Percentiles rank a stretch among this genome's conserved stretches.
phyloP scores from a whole-genome alignment of 2,888 invertebrate species.

The Eulithis prunata region DNA sequence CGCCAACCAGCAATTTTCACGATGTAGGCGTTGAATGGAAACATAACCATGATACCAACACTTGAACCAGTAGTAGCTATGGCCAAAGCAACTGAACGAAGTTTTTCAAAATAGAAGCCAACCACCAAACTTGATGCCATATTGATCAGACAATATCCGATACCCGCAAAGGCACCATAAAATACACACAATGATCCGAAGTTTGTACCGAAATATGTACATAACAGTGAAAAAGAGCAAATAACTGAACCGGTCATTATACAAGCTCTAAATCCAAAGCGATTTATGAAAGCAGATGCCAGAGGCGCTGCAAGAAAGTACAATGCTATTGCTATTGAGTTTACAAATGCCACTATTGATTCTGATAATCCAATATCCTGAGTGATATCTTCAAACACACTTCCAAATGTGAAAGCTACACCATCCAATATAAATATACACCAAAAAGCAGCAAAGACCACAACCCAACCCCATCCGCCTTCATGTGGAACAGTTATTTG shows the following conservation, averaged over 20 bases:
- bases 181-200: slow-evolving; percentile 59
- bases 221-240: slow-evolving; percentile 60
- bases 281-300: slow-evolving; percentile 72
- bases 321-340: slow-evolving; percentile 69
- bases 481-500: slow-evolving; percentile 72
- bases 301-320: slow-evolving; percentile 69
- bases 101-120: slow-evolving; percentile 76
- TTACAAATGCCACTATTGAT: slow-evolving; percentile 64
- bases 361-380: slow-evolving; percentile 57
- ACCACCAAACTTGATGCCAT: slow-evolving; percentile 68
- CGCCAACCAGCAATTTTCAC: slow-evolving; percentile 70
- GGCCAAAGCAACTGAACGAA: slow-evolving; percentile 67
- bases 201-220: slow-evolving; percentile 62
- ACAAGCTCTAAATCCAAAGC: slow-evolving; percentile 74
- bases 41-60: slow-evolving; percentile 68
- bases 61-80: slow-evolving; percentile 69
- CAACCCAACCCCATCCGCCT: slow-evolving; percentile 78
- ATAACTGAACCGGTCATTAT: slow-evolving; percentile 69
- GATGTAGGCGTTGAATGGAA: slow-evolving; percentile 63
- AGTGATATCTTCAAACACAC: slow-evolving; percentile 62
- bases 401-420: slow-evolving; percentile 69
- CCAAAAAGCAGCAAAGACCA: slow-evolving; percentile 62
- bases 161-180: slow-evolving; percentile 66
- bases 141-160: slow-evolving; percentile 69
- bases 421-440: slow-evolving; percentile 68